Percentiles rank a stretch among this genome's conserved stretches.
These are phyloP conservation scores for Monomorium pharaonis DNA, from an alignment of 1,140 invertebrate species.

Conservation along the genomic window DNA sequence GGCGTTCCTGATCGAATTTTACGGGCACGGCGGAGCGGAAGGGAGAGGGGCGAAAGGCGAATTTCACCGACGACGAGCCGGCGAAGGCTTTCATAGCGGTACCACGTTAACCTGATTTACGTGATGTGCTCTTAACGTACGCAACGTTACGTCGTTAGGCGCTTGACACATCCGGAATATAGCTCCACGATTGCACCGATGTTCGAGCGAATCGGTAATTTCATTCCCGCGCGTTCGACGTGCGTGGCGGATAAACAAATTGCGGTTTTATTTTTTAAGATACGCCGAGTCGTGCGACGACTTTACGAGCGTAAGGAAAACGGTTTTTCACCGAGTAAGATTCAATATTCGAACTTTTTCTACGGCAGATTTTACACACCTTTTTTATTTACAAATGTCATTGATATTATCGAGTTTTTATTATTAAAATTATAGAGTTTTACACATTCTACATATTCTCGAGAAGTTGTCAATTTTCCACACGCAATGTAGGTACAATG, in stretches of 20 bases:
- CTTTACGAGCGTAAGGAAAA: neutral
- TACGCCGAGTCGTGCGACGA: neutral
- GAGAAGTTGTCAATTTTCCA: neutral
- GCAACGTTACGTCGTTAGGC: conserved; percentile 75
- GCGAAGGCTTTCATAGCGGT: conserved; percentile 64
- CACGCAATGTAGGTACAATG: no score
- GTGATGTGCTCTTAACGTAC: conserved; percentile 68
- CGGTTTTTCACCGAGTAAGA: neutral
- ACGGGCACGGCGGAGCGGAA: neutral
- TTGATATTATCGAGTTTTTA: neutral
- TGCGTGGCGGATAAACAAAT: neutral
- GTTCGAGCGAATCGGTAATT: conserved; percentile 55
- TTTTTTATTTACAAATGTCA: neutral
- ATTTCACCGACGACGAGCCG: conserved; percentile 57
- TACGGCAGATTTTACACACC: neutral
- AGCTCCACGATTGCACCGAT: conserved; percentile 25
- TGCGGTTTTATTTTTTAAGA: neutral
- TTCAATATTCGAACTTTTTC: neutral
- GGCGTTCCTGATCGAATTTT: conserved; percentile 69
- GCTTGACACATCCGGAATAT: conserved; percentile 63
- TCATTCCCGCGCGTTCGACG: conserved; percentile 18
- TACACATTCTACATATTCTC: neutral
- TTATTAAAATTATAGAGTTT: neutral
- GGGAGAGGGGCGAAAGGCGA: conserved; percentile 51
- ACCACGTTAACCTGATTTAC: conserved; percentile 69